Percentiles rank a stretch among this genome's conserved stretches.
These are phyloP conservation scores for Drosophila bocqueti DNA, from an alignment of 1,140 invertebrate genomes.

Conservation along the genomic window DNA sequence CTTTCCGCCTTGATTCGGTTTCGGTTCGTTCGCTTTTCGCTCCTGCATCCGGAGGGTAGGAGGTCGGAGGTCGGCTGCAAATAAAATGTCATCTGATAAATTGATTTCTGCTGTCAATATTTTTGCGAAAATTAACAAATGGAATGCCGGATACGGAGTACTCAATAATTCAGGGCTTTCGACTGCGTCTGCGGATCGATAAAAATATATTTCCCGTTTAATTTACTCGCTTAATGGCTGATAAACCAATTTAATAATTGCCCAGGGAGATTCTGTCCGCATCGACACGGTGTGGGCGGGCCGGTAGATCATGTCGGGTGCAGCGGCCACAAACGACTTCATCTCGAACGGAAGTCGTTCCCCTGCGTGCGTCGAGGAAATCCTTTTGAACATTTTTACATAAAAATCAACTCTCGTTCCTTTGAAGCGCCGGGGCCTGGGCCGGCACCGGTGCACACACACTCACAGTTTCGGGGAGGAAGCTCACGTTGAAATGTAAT, in stretches of 20 bases:
- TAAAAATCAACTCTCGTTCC: slow-evolving; percentile 69
- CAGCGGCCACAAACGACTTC: slow-evolving; percentile 41
- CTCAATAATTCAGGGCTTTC: slow-evolving; percentile 38
- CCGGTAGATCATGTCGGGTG: slow-evolving; percentile 29
- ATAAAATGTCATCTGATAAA: slow-evolving; percentile 28
- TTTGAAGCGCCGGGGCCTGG: slow-evolving; percentile 38
- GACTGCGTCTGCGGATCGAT: slow-evolving; percentile 23
- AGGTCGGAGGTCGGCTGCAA: slow-evolving; percentile 5
- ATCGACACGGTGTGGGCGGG: not conserved
- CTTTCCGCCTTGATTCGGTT: not conserved
- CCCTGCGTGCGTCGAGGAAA: slow-evolving; percentile 22
- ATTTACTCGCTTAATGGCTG: slow-evolving; percentile 42
- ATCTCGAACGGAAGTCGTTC: slow-evolving; percentile 64
- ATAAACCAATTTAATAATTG: slow-evolving; percentile 47
- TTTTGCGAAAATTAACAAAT: slow-evolving; percentile 34
- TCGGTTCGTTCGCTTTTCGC: not conserved
- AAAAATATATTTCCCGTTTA: slow-evolving; percentile 44
- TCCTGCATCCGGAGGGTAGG: not conserved
- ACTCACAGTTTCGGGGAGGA: slow-evolving; percentile 35
- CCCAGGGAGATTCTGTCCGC: slow-evolving; percentile 5
- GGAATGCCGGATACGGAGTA: slow-evolving; percentile 11
- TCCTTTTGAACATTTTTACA: slow-evolving; percentile 49
- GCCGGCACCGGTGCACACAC: slow-evolving; percentile 11
- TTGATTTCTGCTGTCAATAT: slow-evolving; percentile 41
- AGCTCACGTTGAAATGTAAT: slow-evolving; percentile 81